Base-by-base conservation (phyloP, 2,797 vertebrate species). In the Bovichtus variegatus region DNA sequence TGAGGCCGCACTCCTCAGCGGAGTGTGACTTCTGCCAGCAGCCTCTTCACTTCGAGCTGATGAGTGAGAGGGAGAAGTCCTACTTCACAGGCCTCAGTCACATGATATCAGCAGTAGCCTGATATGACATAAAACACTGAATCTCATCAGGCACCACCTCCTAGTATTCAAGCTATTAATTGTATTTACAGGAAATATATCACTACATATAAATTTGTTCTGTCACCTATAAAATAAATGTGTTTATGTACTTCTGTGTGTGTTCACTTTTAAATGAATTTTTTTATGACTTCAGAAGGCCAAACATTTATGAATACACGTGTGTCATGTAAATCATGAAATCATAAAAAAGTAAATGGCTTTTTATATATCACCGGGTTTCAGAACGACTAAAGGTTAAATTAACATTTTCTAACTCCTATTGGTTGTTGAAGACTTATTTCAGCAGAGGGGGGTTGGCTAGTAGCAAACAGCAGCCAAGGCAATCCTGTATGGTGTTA, bases 71-170 rank as follows among this genome's bases (percentile, higher is more conserved):
- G 44, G 97, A 99, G 88, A 95, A 89, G 63, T 95, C 96, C 34
- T 98, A 95, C 90, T 99, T 99, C 93, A 95, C 89, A 2, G 97
- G 96, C 82, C 93, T 98, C 90, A 97, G 97, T 91, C 97, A 96
- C 82, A 67, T 95, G 23, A 88, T 96, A 9, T 97, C 96, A 23
- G 96, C 93, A 36, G 95, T 93, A 40, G 97, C 94, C 74, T 97
- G 89, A 97, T 15, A 5, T 19, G 19, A 23, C 12, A 13, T 29
- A 19, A 31, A 71, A 67, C 10, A 55, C 12, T 11, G 36, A 58
- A 59, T 47, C 31, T 10, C 40, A 54, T 10, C 36, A 5, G 44
- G 4, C 19, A 12, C 64, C 15, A 13, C n/a, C 12, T 60, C n/a
- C 13, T 9, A 12, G 15, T 55, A 71, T 49, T 72, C 2, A 58